Percentiles rank a stretch among this genome's conserved stretches.
Conservation (phyloP, 1,140 invertebrate species). For the Drosophila teissieri region DNA sequence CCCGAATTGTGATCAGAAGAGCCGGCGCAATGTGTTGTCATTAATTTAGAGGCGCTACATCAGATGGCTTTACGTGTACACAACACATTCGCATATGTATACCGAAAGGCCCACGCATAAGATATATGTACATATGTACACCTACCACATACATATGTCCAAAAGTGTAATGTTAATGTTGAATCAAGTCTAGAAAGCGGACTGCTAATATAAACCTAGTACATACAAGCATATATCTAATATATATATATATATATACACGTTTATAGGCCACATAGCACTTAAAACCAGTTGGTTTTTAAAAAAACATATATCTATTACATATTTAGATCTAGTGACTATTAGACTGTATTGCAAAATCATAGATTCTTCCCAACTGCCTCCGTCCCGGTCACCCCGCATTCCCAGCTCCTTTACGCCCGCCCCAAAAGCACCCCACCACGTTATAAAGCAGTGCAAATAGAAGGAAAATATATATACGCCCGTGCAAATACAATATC, state of each 20-base stretch:
- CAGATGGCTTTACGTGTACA: constrained; percentile 6
- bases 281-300: constrained; percentile 67
- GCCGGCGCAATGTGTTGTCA: constrained; percentile 10
- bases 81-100: constrained; percentile 6
- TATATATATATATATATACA: constrained; percentile 3
- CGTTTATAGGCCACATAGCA: constrained; percentile 37
- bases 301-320: constrained; percentile 39
- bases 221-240: constrained; percentile 30
- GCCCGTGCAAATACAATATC: neutral
- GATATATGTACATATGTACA: constrained; percentile 25
- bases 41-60: constrained; percentile 7
- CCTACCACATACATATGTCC: constrained; percentile 21
- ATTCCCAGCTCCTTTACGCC: neutral
- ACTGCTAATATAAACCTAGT: constrained; percentile 22
- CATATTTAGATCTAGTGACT: constrained; percentile 59
- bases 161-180: constrained; percentile 43
- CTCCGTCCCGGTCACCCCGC: neutral
- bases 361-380: constrained; percentile 60
- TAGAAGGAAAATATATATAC: constrained; percentile 15
- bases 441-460: constrained; percentile 48
- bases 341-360: constrained; percentile 73
- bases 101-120: constrained; percentile 15
- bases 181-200: constrained; percentile 8
- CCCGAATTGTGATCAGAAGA: constrained; percentile 42
- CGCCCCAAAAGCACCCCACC: constrained; percentile 12